Percentiles rank a stretch among this genome's conserved stretches.
These are phyloP conservation scores for Sakesphorus luctuosus DNA, from an alignment of 2,113 vertebrate genomes.

Conservation along the genomic window DNA sequence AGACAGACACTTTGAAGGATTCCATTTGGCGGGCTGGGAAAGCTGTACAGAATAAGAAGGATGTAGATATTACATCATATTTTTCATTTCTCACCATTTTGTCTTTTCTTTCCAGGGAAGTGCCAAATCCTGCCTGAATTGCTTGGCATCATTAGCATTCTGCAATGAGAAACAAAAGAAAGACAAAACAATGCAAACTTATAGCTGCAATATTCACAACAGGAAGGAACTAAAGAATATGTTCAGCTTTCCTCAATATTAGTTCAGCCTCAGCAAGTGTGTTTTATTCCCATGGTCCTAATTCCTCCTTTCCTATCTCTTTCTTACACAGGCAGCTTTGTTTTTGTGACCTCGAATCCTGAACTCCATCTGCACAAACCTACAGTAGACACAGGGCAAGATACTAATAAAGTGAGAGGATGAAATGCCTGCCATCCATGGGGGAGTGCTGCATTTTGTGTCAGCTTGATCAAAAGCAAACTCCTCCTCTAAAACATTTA, in stretches of 20 bases:
- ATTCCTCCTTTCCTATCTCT: background rate
- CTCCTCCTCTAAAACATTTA: background rate
- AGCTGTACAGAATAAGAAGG: background rate
- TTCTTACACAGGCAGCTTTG: background rate
- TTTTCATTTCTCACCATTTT: background rate
- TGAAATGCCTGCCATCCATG: background rate
- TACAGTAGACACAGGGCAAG: background rate
- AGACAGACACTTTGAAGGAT: background rate
- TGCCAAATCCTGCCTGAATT: background rate
- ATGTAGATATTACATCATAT: background rate
- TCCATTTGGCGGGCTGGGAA: background rate
- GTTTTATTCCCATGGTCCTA: background rate
- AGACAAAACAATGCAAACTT: background rate
- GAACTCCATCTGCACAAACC: background rate
- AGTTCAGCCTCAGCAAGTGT: background rate
- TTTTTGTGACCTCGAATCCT: background rate
- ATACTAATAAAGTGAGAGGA: background rate
- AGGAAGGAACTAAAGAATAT: background rate
- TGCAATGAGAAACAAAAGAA: background rate
- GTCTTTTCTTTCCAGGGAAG: background rate
- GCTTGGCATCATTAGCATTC: background rate
- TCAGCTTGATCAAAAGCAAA: background rate
- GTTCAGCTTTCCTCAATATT: background rate
- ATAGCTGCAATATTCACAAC: background rate
- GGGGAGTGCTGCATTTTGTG: background rate